phyloP scores from a whole-genome alignment of 2,797 vertebrate species.

The Peromyscus attwateri region DNA sequence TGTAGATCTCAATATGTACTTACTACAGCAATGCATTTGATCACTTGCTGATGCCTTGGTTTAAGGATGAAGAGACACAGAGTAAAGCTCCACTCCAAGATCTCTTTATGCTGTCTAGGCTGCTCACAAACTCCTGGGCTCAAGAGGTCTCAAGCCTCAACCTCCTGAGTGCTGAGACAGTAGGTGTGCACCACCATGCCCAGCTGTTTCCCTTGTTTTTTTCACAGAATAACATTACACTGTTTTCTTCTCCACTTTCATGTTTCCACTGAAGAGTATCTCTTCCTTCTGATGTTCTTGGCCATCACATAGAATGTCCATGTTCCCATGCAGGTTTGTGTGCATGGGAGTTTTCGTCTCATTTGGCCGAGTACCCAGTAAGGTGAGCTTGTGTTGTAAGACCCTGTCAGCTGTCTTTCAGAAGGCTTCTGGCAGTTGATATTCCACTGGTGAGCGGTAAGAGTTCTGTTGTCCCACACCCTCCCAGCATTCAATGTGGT shows the following conservation, averaged over 20 bases:
- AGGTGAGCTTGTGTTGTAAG: not conserved
- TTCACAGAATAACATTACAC: not conserved
- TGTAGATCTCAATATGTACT: slow-evolving; percentile 27
- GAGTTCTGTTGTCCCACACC: not conserved
- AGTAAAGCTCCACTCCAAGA: not conserved
- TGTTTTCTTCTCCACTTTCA: not conserved
- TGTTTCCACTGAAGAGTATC: slow-evolving; percentile 19
- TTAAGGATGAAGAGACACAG: slow-evolving; percentile 31
- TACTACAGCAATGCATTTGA: slow-evolving; percentile 24
- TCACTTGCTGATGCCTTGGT: not conserved
- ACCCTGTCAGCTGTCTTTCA: not conserved
- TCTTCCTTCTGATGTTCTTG: not conserved
- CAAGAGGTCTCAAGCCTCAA: not conserved
- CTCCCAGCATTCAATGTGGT: not conserved
- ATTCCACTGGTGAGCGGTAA: not conserved
- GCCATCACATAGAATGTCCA: not conserved
- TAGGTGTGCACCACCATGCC: not conserved
- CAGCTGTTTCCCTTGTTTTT: not conserved
- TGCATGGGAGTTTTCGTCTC: not conserved
- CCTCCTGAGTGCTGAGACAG: not conserved
- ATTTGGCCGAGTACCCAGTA: not conserved
- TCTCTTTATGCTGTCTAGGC: not conserved
- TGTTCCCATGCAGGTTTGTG: not conserved
- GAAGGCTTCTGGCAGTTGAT: not conserved
- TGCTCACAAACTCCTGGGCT: not conserved